phyloP scores from a whole-genome alignment of 2,797 vertebrate species.

The Arvicola amphibius region DNA sequence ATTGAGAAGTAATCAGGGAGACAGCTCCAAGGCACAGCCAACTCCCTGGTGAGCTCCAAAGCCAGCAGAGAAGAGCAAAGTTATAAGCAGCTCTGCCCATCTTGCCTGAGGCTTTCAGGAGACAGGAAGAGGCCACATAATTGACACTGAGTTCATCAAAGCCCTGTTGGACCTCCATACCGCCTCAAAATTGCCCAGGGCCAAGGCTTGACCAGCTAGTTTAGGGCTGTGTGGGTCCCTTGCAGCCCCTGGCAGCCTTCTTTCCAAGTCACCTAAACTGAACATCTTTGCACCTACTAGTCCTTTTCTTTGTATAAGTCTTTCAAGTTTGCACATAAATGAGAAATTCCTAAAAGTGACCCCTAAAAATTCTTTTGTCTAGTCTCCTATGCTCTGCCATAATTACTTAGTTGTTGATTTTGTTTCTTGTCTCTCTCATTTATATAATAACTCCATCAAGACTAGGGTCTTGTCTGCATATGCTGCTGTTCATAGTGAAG shows the following conservation, averaged over 20 bases:
- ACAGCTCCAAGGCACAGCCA: not conserved
- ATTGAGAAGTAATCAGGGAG: not conserved
- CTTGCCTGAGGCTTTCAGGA: constrained; percentile 15
- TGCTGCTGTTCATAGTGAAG: not conserved
- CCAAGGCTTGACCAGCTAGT: not conserved
- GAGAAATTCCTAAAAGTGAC: not conserved
- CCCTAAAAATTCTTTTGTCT: not conserved
- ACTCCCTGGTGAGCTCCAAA: not conserved
- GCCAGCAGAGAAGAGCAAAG: not conserved
- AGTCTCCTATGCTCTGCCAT: not conserved
- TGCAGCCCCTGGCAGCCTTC: too few species aligned
- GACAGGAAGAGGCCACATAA: not conserved
- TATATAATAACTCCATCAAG: not conserved
- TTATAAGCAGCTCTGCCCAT: constrained; percentile 39
- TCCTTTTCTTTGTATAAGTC: constrained; percentile 10
- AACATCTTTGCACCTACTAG: not conserved
- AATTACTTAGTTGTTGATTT: not conserved
- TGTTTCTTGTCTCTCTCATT: not conserved
- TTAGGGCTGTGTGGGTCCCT: not conserved
- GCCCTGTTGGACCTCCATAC: not conserved
- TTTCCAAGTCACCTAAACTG: not conserved
- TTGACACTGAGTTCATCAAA: constrained; percentile 63
- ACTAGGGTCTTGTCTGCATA: not conserved
- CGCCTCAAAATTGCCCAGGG: not conserved
- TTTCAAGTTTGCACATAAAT: not conserved